Evolutionary conservation across 2,113 vertebrate species (phyloP), one percentile per base, ranked within the genome.

Genomic region (Carollia perspicillata): DNA sequence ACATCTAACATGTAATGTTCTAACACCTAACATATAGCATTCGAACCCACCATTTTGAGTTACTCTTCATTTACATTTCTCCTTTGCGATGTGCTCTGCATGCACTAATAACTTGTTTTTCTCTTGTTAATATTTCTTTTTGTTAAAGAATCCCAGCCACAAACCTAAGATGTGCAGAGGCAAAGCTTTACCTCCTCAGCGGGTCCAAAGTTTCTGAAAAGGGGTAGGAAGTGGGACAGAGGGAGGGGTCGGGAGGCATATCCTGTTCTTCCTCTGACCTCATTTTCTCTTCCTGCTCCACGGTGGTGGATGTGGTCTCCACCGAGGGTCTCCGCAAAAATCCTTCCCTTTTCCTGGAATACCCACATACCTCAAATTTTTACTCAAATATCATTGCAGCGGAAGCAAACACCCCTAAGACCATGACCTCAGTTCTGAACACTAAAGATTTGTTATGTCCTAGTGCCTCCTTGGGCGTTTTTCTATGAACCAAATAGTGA

Each of bases 221-320:
- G 40, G 74, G 23, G 33, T 10, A 51, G 53, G 53, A 37, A 40
- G 40, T 8, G 23, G 26, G 58, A 22, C 60, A 30, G 69, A 69
- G 33, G 23, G 26, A 47, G 44, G 20, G 49, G 35, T 55, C 14
- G 51, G 53, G 33, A 58, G 20, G 8, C 47, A 30, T 1, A 18
- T 4, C 37, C 58, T 49, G 16, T 18, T 22, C 71, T n/a, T 78
- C 40, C 66, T 26, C 66, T 30, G 16, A 42, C 11, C 9, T 78
- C 71, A 35, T 28, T 17, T 85, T 83, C 80, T 71, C 74, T 2
- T 40, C 35, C 49, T 12, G n/a, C 16, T 69, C 20, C n/a, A 13
- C 5, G 8, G 30, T 42, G 16, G 28, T 7, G 2, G 42, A 17
- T 0, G 9, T n/a, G 35, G 9, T 37, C 10, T 26, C 1, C 1